Evolutionary conservation across 2,797 vertebrate genomes (phyloP).

Genomic region (Buceros bicornis): DNA sequence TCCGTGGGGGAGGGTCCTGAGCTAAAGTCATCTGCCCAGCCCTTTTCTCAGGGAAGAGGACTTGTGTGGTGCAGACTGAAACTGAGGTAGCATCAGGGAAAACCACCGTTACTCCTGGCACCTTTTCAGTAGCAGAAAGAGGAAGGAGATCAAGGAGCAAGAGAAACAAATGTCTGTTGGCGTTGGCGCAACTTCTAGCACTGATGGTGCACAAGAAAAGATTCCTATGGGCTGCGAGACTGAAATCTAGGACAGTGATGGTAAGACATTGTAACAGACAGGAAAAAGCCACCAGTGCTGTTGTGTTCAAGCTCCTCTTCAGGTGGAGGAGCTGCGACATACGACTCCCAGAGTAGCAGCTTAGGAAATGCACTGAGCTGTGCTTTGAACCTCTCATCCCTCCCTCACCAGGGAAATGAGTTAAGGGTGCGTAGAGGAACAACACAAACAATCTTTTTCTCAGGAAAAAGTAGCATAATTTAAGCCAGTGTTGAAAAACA

Average conservation of each 20-base stretch:
- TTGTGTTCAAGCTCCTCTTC: conserved; percentile 48
- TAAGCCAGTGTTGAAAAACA: neutral
- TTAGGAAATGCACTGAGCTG: neutral
- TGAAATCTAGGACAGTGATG: neutral
- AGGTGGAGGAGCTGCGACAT: neutral
- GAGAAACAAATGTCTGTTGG: conserved; percentile 11
- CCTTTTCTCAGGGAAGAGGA: conserved; percentile 8
- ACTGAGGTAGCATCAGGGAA: neutral
- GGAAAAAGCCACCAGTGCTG: neutral
- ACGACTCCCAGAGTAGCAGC: neutral
- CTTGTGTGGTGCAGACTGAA: neutral
- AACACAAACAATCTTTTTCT: conserved; percentile 1
- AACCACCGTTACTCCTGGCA: neutral
- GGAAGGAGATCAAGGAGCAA: neutral
- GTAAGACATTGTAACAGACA: conserved; percentile 3
- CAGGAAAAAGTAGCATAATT: conserved; percentile 20
- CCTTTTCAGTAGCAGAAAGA: neutral
- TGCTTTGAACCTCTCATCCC: neutral
- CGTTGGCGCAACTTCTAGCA: conserved; percentile 21
- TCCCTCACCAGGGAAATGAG: conserved; percentile 21
- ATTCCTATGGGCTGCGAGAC: neutral
- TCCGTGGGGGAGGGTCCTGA: neutral
- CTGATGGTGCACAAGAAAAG: neutral
- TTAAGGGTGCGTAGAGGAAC: neutral
- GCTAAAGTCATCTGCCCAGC: conserved; percentile 7